Evolutionary conservation across 2,797 vertebrate genomes (phyloP).

Genomic region (Benthosema pterotum): DNA sequence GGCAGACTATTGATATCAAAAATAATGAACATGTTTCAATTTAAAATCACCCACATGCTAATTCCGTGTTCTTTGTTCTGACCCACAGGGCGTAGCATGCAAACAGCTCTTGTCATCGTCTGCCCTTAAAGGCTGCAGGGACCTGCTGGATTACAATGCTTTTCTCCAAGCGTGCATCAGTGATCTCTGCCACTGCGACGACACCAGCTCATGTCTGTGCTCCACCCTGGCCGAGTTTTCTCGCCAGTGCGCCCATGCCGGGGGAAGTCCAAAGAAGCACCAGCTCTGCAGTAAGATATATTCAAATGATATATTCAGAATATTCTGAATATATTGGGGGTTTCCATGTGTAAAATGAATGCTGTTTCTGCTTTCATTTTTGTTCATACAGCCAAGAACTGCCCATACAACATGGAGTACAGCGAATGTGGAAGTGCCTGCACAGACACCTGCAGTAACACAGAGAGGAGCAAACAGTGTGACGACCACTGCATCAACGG

Average conservation of each 20-base stretch:
- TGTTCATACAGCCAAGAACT: constrained; percentile 51
- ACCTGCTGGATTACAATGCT: constrained; percentile 48
- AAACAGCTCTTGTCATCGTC: constrained; percentile 60
- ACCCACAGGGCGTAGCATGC: constrained; percentile 71
- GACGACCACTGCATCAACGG: constrained; percentile 83
- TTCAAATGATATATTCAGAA: too few relatives aligned
- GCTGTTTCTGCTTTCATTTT: too few relatives aligned
- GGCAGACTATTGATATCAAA: too few relatives aligned
- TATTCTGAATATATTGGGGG: too few relatives aligned
- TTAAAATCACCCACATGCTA: too few relatives aligned
- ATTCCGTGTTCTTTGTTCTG: constrained; percentile 2
- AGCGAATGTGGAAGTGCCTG: constrained; percentile 83
- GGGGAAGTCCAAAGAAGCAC: constrained; percentile 72
- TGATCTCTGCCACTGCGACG: constrained; percentile 70
- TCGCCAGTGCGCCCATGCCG: constrained; percentile 81
- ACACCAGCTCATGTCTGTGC: constrained; percentile 66
- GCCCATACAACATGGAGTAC: constrained; percentile 80
- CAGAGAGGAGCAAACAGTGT: constrained; percentile 71
- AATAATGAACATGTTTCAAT: too few relatives aligned
- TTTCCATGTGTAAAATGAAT: too few relatives aligned
- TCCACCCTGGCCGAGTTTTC: constrained; percentile 78
- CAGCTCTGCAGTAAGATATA: constrained; percentile 72
- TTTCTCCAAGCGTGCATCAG: constrained; percentile 71
- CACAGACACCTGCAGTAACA: constrained; percentile 80
- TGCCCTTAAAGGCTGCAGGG: constrained; percentile 68